A percentile compares a stretch with the other conserved stretches of the same genome.
Conservation (phyloP, 35 echinoderm and acorn worm species). For the Diadema setosum region DNA sequence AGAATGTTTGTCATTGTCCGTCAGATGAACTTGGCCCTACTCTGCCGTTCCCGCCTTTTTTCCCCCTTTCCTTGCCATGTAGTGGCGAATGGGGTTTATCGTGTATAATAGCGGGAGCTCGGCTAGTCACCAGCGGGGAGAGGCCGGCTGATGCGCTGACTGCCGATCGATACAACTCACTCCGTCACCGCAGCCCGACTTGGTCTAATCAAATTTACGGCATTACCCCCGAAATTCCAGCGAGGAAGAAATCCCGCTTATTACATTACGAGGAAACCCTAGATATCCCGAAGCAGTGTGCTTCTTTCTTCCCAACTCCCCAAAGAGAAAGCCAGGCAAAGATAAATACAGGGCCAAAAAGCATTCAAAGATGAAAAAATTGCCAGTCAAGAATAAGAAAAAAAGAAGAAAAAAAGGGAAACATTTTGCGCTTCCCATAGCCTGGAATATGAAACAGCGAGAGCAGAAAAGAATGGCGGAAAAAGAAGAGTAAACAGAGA, state of each 20-base stretch:
- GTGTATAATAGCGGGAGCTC: not conserved
- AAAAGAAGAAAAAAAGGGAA: not conserved
- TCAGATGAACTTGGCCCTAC: no score
- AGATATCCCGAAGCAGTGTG: not conserved
- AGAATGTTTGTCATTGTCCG: no score
- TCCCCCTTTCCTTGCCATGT: no score
- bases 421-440: not conserved
- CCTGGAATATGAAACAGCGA: not conserved
- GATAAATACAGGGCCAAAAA: not conserved
- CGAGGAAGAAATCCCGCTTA: not conserved
- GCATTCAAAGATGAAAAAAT: not conserved
- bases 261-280: constrained; percentile 29
- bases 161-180: not conserved
- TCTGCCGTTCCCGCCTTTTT: no score
- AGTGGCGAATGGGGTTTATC: no score
- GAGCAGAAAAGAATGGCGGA: not conserved
- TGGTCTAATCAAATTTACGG: constrained; percentile 4
- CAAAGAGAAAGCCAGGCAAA: not conserved
- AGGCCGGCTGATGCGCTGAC: constrained; percentile 1
- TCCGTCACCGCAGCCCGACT: not conserved
- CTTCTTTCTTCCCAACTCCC: not conserved
- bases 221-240: constrained; percentile 22
- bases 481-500: no score
- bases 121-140: not conserved
- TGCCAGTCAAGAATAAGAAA: not conserved